Conservation (phyloP, 2,888 invertebrate species). For the Lutraria lutraria region DNA sequence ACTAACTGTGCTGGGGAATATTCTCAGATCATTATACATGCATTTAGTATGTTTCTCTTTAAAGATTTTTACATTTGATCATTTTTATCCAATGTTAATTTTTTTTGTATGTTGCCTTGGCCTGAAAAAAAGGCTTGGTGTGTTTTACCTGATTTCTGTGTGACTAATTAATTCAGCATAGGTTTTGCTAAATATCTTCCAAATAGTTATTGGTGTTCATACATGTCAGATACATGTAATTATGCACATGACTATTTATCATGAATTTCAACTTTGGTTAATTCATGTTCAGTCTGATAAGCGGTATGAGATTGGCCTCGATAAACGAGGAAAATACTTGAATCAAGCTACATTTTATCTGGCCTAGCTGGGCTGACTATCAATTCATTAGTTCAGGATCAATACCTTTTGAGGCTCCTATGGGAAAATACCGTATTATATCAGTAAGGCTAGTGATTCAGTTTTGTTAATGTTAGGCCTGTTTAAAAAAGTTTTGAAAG, state of each 20-base stretch:
- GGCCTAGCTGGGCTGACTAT: slow-evolving; percentile 47
- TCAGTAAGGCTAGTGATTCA: background rate
- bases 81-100: no score
- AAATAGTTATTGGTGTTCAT: background rate
- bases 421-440: slow-evolving; percentile 27
- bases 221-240: background rate
- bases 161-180: no score
- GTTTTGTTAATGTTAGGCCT: background rate
- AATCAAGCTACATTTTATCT: slow-evolving; percentile 30
- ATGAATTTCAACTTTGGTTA: slow-evolving; percentile 7
- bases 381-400: slow-evolving; percentile 66
- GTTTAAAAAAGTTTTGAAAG: background rate
- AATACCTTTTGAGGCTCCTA: slow-evolving; percentile 53
- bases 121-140: no score
- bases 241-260: background rate
- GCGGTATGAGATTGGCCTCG: slow-evolving; percentile 13
- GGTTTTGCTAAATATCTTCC: no score
- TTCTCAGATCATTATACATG: no score
- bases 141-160: no score
- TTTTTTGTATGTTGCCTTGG: no score
- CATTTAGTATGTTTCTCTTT: no score
- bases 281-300: slow-evolving; percentile 20
- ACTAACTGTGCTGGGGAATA: no score
- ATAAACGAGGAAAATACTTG: slow-evolving; percentile 21
- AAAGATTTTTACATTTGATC: no score